Evolutionary conservation across 2,888 invertebrate genomes (phyloP).

Genomic region (Agonopterix subpropinquella): DNA sequence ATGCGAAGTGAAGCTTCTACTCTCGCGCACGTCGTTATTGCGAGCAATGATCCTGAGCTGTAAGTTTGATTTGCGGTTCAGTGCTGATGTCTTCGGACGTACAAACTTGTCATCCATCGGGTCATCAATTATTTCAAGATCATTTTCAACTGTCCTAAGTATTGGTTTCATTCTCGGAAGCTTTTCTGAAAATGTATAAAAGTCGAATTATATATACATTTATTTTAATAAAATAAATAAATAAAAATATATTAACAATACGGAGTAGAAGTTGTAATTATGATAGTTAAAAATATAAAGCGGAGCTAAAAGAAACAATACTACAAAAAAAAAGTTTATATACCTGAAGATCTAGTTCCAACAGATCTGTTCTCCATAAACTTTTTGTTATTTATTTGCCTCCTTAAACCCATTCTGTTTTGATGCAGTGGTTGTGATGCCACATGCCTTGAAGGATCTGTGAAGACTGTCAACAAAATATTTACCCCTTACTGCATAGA

Average conservation of each 20-base stretch:
- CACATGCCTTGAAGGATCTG: slow-evolving; percentile 61
- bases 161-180: slow-evolving; percentile 47
- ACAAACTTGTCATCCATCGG: slow-evolving; percentile 47
- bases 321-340: background rate
- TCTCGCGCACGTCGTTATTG: slow-evolving; percentile 43
- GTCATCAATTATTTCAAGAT: slow-evolving; percentile 59
- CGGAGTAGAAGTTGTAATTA: too few relatives aligned
- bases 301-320: too few relatives aligned
- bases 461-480: slow-evolving; percentile 39
- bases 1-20: slow-evolving; percentile 18
- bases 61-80: slow-evolving; percentile 50
- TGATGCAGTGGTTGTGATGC: slow-evolving; percentile 44
- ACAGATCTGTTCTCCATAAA: slow-evolving; percentile 40
- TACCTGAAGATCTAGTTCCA: slow-evolving; percentile 12
- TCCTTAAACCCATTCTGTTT: slow-evolving; percentile 14
- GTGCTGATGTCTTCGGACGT: slow-evolving; percentile 25
- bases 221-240: too few relatives aligned
- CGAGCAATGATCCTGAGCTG: slow-evolving; percentile 65
- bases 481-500: too few relatives aligned
- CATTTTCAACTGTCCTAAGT: slow-evolving; percentile 63
- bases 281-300: too few relatives aligned
- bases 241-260: too few relatives aligned
- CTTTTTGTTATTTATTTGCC: slow-evolving; percentile 33
- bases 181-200: slow-evolving; percentile 21
- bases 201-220: background rate